These are phyloP conservation scores for Meriones unguiculatus DNA, from an alignment of 2,113 vertebrate species.

Conservation along the genomic window DNA sequence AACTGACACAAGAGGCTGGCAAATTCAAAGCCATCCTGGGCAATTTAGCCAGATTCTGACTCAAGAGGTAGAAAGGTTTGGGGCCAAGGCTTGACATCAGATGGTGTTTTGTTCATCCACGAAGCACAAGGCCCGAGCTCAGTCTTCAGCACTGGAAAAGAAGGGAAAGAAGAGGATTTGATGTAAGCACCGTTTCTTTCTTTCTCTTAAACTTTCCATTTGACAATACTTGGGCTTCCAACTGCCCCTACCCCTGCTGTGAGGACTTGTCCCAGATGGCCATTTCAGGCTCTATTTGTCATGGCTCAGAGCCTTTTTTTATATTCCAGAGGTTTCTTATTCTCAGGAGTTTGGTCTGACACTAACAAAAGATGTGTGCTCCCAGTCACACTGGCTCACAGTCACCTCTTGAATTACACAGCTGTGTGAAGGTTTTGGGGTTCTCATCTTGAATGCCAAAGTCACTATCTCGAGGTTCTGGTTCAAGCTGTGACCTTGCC, in stretches of 20 bases:
- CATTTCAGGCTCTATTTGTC: not conserved
- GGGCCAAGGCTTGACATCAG: not conserved
- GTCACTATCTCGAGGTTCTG: not conserved
- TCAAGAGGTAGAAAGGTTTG: not conserved
- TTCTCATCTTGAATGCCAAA: not conserved
- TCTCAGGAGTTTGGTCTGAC: not conserved
- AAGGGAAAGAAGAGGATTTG: not conserved
- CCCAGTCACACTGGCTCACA: not conserved
- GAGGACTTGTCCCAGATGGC: not conserved
- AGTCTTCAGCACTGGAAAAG: not conserved
- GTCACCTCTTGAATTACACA: conserved; percentile 7
- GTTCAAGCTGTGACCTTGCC: not conserved
- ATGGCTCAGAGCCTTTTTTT: not conserved
- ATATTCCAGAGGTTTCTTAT: not conserved
- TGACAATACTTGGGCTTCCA: not conserved
- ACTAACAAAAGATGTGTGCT: not conserved
- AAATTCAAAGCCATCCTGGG: not conserved
- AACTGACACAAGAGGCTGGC: not conserved
- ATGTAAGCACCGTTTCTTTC: not conserved
- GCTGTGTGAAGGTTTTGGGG: conserved; percentile 15
- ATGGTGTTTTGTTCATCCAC: not conserved
- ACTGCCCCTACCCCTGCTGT: not conserved
- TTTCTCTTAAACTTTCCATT: not conserved
- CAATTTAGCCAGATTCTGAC: not conserved
- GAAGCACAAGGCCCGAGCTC: not conserved